Evolutionary conservation across 2,113 vertebrate species (phyloP), one percentile per base, ranked within the genome.

Genomic region (Protomyctophum bolini): DNA sequence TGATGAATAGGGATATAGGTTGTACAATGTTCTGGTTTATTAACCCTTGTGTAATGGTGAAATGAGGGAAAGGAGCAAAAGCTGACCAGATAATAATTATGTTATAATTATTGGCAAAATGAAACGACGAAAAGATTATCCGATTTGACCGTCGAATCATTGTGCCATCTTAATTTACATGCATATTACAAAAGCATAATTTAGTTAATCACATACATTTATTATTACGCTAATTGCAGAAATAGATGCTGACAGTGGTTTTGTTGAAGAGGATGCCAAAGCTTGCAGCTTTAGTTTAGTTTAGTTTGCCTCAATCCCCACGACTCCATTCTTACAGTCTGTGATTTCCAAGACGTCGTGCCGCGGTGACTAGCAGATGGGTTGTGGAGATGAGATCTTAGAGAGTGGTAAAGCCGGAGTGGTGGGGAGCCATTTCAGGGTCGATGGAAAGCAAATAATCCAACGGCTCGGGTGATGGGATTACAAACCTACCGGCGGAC

Each of bases 401-500:
- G 66, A 83, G 58, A 82, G 86, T 84, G 87, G 88, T 89, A 90
- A 83, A 88, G 74, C 60, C 79, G 3, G 10, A 80, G 63, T 84
- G 45, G 54, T 4, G 6, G 90, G 91, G 73, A 79, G 65, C 76
- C 60, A 68, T 87, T 90, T 91, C 87, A 82, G 90, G 89, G 87
- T 87, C 83, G 79, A 67, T 66, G 81, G 82, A 85, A 81, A 86
- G 54, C 84, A 83, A 73, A 89, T 84, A 81, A 90, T 86, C 87
- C 87, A 79, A 82, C 70, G 51, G 81, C 73, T 86, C 52, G 83
- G 88, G 80, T 83, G 80, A 86, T 72, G 81, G 86, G 88, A 92
- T 92, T 87, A 90, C 90, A 91, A 85, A 89, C 73, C 78, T 74
- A 68, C 83, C 81, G 77, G 83, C 78, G 73, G 88, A 83, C 89